phyloP scores from a whole-genome alignment of 2,888 invertebrate species.

The Panzeria rudis region DNA sequence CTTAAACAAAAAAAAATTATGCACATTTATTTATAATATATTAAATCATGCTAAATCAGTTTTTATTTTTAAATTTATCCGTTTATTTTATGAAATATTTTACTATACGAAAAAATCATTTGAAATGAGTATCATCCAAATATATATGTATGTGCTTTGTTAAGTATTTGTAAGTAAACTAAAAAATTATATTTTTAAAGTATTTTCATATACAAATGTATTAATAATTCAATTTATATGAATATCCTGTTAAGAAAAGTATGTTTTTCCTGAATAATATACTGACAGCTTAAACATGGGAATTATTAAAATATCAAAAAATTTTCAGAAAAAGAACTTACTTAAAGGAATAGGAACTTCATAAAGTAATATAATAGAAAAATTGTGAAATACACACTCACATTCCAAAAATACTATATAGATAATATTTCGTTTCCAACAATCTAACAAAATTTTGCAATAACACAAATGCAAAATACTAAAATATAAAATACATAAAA shows the following conservation, averaged over 20 bases:
- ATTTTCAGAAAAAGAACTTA: neutral
- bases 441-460: conserved; percentile 25
- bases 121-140: no score
- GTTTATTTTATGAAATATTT: no score
- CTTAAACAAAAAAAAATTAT: no score
- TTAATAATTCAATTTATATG: conserved; percentile 29
- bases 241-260: conserved; percentile 77
- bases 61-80: no score
- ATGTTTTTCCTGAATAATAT: conserved; percentile 74
- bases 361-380: conserved; percentile 9
- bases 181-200: neutral
- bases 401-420: neutral
- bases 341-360: neutral
- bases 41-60: no score
- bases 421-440: neutral
- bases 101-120: no score
- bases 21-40: no score
- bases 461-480: conserved; percentile 38
- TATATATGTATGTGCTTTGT: no score
- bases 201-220: conserved; percentile 54
- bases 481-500: conserved; percentile 42
- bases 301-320: conserved; percentile 77
- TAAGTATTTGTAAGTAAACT: no score
- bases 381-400: conserved; percentile 12
- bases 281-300: conserved; percentile 75